A percentile compares a stretch with the other conserved stretches of the same genome.
Evolutionary conservation across 1,140 invertebrate species (phyloP).

Genomic region (Planococcus citri): DNA sequence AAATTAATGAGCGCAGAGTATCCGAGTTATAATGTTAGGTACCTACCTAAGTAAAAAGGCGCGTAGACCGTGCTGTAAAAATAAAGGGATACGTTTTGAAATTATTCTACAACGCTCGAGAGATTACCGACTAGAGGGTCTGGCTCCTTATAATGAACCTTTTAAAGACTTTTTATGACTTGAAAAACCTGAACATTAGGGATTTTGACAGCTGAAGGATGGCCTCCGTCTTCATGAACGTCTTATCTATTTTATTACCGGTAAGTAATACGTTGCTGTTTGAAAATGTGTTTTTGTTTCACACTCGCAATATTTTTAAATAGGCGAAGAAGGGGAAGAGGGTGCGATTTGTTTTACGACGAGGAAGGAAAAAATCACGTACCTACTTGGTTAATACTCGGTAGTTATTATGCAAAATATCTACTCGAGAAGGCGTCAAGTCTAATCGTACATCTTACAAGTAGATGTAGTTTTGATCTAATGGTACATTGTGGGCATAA

Average conservation of each 20-base stretch:
- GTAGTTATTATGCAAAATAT: no score
- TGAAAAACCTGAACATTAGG: not conserved
- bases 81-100: not conserved
- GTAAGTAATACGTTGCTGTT: not conserved
- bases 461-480: not conserved
- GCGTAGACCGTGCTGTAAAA: not conserved
- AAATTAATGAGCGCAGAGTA: not conserved
- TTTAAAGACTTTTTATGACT: not conserved
- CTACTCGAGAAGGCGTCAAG: not conserved
- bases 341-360: no score
- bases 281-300: not conserved
- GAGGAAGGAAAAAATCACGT: no score
- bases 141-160: not conserved
- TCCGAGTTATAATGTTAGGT: no score
- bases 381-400: no score
- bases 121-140: not conserved
- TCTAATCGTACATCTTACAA: no score
- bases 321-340: no score
- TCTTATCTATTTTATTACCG: constrained; percentile 1
- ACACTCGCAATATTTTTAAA: no score
- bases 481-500: no score
- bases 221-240: not conserved
- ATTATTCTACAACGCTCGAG: not conserved
- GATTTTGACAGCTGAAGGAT: not conserved
- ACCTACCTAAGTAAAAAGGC: not conserved